Base-by-base conservation (phyloP, 1,140 invertebrate genomes). In the Grapholita molesta region DNA sequence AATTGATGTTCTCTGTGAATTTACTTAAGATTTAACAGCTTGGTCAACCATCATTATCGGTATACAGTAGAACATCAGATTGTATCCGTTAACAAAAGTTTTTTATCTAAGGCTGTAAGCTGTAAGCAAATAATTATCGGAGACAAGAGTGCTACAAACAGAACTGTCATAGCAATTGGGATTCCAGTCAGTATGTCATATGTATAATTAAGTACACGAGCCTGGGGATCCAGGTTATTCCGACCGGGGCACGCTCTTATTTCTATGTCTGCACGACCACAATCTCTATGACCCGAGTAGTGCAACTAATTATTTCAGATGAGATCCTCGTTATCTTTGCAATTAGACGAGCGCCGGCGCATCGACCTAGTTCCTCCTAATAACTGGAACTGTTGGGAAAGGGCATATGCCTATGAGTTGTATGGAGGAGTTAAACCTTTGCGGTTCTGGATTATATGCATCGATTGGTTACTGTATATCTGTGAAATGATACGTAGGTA, bases 281-380 rank as follows among this genome's bases (percentile, higher is more conserved):
- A 38, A 38, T 38, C 35, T 38, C 35, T 38, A n/a, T 38, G 35
- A 38, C 35, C 35, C 35, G 35, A 38, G 35, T 38, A 38, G 3
- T 15, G 35, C 35, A n/a, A 38, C 35, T 38, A 38, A 38, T 38
- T 38, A 15, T 38, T n/a, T 1, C n/a, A 64, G 23, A n/a, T n/a
- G 12, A 18, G 42, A 61, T 61, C 55, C 55, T 61, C n/a, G 55
- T 61, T 61, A 61, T 61, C 55, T 28, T 3, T 9, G 12, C 55
- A 61, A 61, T 61, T 61, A 61, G 30, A n/a, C 4, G 21, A n/a
- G 21, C 52, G 28, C 25, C 25, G 55, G 28, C 55, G 24, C 55
- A 61, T 12, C 25, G 55, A 9, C 55, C 55, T 8, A 61, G 25
- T 61, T 61, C 24, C 15, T 48, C 24, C 28, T 61, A 30, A 61